Evolutionary conservation across 2,888 invertebrate species (phyloP).

Genomic region (Amblyjoppa proteus): DNA sequence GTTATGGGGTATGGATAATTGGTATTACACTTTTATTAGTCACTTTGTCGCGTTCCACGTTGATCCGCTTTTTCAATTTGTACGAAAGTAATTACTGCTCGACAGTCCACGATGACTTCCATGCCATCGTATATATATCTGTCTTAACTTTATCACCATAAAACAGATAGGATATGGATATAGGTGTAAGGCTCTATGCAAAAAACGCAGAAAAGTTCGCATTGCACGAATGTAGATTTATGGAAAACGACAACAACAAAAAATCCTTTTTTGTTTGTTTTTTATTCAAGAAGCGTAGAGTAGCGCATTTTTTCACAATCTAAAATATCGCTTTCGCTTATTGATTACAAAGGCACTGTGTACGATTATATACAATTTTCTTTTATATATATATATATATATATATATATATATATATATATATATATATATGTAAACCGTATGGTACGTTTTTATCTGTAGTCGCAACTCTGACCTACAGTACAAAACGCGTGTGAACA

Average conservation of each 20-base stretch:
- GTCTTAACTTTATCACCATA: background rate
- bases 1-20: background rate
- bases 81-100: background rate
- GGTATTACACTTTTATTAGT: background rate
- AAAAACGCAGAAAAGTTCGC: constrained; percentile 1
- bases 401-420: constrained; percentile 31
- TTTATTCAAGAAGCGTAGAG: constrained; percentile 57
- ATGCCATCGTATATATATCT: background rate
- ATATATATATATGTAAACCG: constrained; percentile 31
- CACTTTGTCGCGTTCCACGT: background rate
- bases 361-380: constrained; percentile 70
- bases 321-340: constrained; percentile 70
- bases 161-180: background rate
- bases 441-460: constrained; percentile 33
- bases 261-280: constrained; percentile 46
- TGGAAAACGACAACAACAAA: background rate
- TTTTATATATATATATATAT: constrained; percentile 34
- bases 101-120: background rate
- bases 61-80: background rate
- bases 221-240: constrained; percentile 22
- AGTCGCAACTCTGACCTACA: constrained; percentile 31
- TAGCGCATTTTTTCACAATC: constrained; percentile 51
- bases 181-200: background rate
- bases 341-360: constrained; percentile 74
- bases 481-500: constrained; percentile 50